phyloP scores from a whole-genome alignment of 2,113 vertebrate genomes.

The Calyptomena viridis region DNA sequence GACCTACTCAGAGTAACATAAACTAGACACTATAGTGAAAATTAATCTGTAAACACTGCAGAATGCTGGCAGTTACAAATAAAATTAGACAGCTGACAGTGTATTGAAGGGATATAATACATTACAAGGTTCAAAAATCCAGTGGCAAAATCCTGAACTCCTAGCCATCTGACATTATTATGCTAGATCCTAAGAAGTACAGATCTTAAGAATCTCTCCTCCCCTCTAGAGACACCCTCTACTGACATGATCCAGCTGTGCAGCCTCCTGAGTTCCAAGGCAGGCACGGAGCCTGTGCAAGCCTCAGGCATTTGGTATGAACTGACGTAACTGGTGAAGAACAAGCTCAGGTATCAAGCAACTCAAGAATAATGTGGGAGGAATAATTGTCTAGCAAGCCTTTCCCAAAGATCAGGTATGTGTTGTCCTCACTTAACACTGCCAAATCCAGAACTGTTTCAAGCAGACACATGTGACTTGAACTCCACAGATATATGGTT shows the following conservation, averaged over 20 bases:
- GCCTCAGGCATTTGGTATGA: not conserved
- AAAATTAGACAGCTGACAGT: not conserved
- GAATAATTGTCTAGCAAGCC: not conserved
- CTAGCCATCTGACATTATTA: not conserved
- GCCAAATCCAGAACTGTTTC: not conserved
- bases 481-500: not conserved
- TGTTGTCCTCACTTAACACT: not conserved
- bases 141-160: not conserved
- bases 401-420: not conserved
- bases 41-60: not conserved
- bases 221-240: not conserved
- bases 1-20: not conserved
- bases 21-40: not conserved
- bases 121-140: not conserved
- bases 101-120: not conserved
- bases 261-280: not conserved
- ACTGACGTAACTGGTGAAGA: not conserved
- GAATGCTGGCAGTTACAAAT: not conserved
- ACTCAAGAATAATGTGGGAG: not conserved
- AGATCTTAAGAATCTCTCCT: not conserved
- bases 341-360: not conserved
- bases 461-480: not conserved
- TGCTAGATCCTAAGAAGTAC: not conserved
- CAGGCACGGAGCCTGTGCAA: accelerated
- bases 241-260: not conserved